Percentiles rank a stretch among this genome's conserved stretches.
phyloP scores from a whole-genome alignment of 2,797 vertebrate species.

The Neomorphus geoffroyi region DNA sequence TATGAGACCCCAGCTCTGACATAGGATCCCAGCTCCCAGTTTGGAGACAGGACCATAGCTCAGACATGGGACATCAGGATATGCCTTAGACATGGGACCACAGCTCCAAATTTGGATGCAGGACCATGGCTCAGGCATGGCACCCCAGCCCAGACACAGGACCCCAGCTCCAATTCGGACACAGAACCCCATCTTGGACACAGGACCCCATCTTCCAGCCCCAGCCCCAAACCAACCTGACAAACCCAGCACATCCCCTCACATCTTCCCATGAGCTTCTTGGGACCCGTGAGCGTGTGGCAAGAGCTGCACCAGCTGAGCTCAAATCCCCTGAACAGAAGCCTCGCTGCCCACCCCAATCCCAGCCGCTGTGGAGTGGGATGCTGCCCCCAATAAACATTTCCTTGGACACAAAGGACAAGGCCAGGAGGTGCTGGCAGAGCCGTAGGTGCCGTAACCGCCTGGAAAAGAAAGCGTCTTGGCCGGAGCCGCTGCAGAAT shows the following conservation, averaged over 20 bases:
- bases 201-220: neutral
- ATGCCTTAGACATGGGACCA: neutral
- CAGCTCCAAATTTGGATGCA: too few relatives aligned
- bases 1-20: too few relatives aligned
- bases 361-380: fast-evolving
- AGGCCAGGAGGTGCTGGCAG: neutral
- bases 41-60: too few relatives aligned
- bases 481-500: neutral
- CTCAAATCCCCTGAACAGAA: neutral
- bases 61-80: neutral
- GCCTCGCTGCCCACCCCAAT: fast-evolving
- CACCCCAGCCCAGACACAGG: neutral
- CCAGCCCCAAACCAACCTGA: neutral
- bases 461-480: neutral
- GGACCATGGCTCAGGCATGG: too few relatives aligned
- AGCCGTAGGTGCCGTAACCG: neutral
- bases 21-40: too few relatives aligned
- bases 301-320: neutral
- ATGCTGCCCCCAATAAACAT: neutral
- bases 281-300: fast-evolving
- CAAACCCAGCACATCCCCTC: fast-evolving
- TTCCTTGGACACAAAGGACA: neutral
- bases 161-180: neutral
- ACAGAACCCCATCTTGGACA: fast-evolving
- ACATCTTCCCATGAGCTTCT: neutral